Evolutionary conservation across 2,888 invertebrate genomes (phyloP), one percentile per base, ranked within the genome.

Genomic region (Pedicia rivosa): DNA sequence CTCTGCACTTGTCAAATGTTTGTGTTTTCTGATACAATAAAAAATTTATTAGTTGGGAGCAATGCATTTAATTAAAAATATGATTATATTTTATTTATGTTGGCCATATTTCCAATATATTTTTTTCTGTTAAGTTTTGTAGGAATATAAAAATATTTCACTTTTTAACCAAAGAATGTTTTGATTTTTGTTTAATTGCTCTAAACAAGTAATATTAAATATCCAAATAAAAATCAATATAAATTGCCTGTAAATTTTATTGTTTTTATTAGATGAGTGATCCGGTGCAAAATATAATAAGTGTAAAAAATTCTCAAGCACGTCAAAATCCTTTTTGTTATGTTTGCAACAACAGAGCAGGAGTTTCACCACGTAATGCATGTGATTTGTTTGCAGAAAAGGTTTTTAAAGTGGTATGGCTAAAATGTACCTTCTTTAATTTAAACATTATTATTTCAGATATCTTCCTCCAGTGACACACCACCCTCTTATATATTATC

Each of bases 401-500:
- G 25, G 35, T 35, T 24, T 7, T 8, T n/a, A 7, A 35, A 26
- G 25, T 25, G 10, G n/a, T 7, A 16, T 30, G 6, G 16, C 3
- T 9, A 4, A 14, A 10, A 24, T 34, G 4, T 26, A 35, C 6
- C 9, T 26, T 4, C 13, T 4, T 13, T n/a, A n/a, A 14, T 10
- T 13, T 12, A 26, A 26, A 25, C n/a, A n/a, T n/a, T n/a, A n/a
- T n/a, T n/a, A n/a, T n/a, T n/a, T n/a, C n/a, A n/a, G n/a, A n/a
- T n/a, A n/a, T n/a, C n/a, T n/a, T n/a, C n/a, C n/a, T n/a, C 26
- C 17, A 35, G 26, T 25, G 35, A 25, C 12, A 16, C 20, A 26
- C 20, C 47, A 2, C 25, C 46, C 10, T 36, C 47, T 1, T 35
- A 37, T 2, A 43, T 45, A 20, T 17, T 48, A 10, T 46, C 46